These are phyloP conservation scores for Acanthopagrus latus DNA, from an alignment of 2,797 vertebrate genomes.

Conservation along the genomic window DNA sequence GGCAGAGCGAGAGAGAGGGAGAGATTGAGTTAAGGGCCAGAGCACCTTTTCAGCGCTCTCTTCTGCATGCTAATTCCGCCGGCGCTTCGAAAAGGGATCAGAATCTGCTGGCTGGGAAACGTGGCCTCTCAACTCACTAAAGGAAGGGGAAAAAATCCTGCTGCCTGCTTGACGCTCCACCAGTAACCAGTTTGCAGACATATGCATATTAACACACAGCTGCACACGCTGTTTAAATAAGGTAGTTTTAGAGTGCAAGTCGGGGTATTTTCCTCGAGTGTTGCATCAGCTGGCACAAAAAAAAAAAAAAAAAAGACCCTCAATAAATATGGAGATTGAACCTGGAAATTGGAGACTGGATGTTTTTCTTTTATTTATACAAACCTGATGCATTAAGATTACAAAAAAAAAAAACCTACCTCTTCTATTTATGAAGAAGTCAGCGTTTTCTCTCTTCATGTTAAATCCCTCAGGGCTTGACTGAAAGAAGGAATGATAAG, in stretches of 20 bases:
- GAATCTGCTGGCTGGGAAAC: constrained; percentile 69
- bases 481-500: neutral
- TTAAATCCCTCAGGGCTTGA: neutral
- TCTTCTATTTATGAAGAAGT: neutral
- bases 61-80: constrained; percentile 78
- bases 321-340: neutral
- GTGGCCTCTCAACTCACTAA: constrained; percentile 63
- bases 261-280: neutral
- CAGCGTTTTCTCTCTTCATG: neutral
- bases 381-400: neutral
- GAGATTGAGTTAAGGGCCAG: constrained; percentile 74
- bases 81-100: constrained; percentile 65
- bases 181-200: constrained; percentile 39
- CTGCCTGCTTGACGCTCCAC: constrained; percentile 39
- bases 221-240: constrained; percentile 39
- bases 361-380: constrained; percentile 16
- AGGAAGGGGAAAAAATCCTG: constrained; percentile 51
- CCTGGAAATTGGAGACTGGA: constrained; percentile 20
- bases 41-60: constrained; percentile 71
- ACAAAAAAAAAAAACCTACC: neutral
- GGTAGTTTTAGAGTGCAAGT: constrained; percentile 18
- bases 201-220: constrained; percentile 51
- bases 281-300: constrained; percentile 2
- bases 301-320: neutral
- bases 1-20: constrained; percentile 25